Percentiles rank a stretch among this genome's conserved stretches.
These are phyloP conservation scores for Diorhabda carinulata DNA, from an alignment of 1,140 invertebrate species.

Conservation along the genomic window DNA sequence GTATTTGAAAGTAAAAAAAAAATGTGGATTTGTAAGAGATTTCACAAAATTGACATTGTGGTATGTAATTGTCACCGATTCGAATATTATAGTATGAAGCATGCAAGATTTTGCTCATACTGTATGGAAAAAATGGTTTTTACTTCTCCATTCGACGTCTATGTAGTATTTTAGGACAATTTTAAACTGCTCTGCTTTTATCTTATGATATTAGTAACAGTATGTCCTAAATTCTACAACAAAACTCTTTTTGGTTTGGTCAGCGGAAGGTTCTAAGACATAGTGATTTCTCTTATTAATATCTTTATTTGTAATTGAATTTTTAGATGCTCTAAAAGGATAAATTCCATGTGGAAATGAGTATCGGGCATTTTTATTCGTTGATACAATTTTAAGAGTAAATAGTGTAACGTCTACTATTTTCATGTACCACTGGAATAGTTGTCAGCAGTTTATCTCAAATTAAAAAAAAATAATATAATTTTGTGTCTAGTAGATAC, in stretches of 20 bases:
- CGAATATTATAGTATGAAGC: neutral
- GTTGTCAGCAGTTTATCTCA: too few species aligned
- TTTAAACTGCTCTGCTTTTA: constrained; percentile 17
- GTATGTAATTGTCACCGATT: too few species aligned
- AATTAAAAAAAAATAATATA: too few species aligned
- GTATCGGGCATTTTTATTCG: too few species aligned
- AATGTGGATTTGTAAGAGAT: too few species aligned
- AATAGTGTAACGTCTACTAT: too few species aligned
- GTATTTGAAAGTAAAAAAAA: too few species aligned
- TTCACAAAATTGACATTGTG: too few species aligned
- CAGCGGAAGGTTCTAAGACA: neutral
- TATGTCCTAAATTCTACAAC: constrained; percentile 4
- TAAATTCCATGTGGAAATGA: neutral
- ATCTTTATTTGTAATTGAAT: neutral
- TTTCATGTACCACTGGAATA: too few species aligned
- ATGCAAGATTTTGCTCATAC: constrained; percentile 20
- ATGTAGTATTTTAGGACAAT: neutral
- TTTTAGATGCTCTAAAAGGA: neutral
- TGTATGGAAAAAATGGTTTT: neutral
- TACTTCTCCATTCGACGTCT: neutral
- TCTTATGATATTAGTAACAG: constrained; percentile 11
- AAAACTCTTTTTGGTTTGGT: neutral
- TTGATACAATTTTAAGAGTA: too few species aligned
- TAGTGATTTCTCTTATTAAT: neutral
- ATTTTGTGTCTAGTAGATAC: too few species aligned